These are phyloP conservation scores for Hippocampus zosterae DNA, from an alignment of 2,113 vertebrate species.

Conservation along the genomic window DNA sequence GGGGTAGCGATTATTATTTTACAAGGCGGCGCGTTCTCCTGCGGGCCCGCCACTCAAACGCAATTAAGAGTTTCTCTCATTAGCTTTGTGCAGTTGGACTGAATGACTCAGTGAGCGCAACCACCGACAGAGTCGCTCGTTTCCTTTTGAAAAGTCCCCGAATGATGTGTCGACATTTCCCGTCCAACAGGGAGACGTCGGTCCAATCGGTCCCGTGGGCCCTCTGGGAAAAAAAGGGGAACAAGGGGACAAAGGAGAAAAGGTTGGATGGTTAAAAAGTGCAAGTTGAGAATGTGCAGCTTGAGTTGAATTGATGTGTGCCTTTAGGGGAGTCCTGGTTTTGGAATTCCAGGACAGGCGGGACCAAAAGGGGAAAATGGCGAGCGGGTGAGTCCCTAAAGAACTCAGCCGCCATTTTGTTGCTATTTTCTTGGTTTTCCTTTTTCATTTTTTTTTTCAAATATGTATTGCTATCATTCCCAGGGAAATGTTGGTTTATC, in stretches of 20 bases:
- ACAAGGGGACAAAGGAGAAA: constrained; percentile 81
- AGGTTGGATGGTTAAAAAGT: constrained; percentile 74
- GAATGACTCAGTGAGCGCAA: constrained; percentile 31
- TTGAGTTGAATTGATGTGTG: background rate
- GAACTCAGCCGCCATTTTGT: background rate
- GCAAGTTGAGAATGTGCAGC: background rate
- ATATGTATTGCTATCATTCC: constrained; percentile 15
- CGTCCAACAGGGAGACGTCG: constrained; percentile 75
- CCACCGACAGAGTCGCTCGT: constrained; percentile 32
- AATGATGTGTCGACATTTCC: constrained; percentile 17
- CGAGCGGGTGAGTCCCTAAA: constrained; percentile 77
- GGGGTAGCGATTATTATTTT: constrained; percentile 37
- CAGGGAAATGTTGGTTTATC: constrained; percentile 89
- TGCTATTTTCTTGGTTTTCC: background rate
- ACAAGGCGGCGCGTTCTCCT: constrained; percentile 52
- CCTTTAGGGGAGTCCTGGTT: constrained; percentile 80
- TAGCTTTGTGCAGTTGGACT: constrained; percentile 32
- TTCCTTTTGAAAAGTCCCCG: constrained; percentile 21
- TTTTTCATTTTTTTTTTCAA: background rate
- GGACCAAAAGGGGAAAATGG: constrained; percentile 84
- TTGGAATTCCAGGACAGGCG: constrained; percentile 82
- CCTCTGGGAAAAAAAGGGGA: constrained; percentile 76
- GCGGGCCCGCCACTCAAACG: constrained; percentile 44
- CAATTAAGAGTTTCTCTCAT: constrained; percentile 49
- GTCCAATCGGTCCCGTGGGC: constrained; percentile 72